Conservation (phyloP, 2,888 invertebrate species). For the Caenorhabditis parvicauda region DNA sequence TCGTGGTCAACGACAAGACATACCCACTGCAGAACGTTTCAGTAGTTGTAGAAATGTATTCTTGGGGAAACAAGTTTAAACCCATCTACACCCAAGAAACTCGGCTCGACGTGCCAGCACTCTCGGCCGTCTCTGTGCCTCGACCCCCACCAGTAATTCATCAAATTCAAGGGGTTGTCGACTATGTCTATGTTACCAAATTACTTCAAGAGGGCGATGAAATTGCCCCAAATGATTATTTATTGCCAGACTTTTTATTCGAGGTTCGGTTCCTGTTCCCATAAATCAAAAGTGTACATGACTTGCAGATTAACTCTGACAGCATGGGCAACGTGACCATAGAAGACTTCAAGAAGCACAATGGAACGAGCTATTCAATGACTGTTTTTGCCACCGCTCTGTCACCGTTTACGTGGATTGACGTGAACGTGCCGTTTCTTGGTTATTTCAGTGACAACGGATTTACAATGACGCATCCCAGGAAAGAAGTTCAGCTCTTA, state of each 20-base stretch:
- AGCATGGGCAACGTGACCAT: conserved; percentile 32
- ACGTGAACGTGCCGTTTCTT: conserved; percentile 20
- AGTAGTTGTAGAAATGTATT: conserved; percentile 20
- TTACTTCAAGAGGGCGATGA: too few relatives aligned
- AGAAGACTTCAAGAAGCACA: conserved; percentile 10
- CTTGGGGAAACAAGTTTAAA: conserved; percentile 27
- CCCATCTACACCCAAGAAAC: conserved; percentile 19
- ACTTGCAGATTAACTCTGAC: conserved; percentile 20
- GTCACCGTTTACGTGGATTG: conserved; percentile 58
- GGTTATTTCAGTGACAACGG: conserved; percentile 55
- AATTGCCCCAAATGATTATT: conserved; percentile 13
- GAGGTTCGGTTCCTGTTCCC: conserved; percentile 1
- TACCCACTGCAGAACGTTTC: conserved; percentile 16
- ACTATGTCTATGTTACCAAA: too few relatives aligned
- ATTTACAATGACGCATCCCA: conserved; percentile 37
- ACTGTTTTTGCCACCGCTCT: conserved; percentile 22
- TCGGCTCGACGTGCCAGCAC: conserved; percentile 8
- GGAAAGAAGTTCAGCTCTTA: conserved; percentile 7
- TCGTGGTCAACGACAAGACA: conserved; percentile 30
- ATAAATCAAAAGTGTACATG: neutral
- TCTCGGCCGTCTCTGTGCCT: too few relatives aligned
- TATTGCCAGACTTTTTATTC: conserved; percentile 24
- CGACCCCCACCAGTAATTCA: too few relatives aligned
- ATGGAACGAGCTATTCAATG: too few relatives aligned
- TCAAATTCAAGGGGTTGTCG: too few relatives aligned